Conservation (phyloP, 35 echinoderm and acorn worm species). For the Amphiura filiformis region DNA sequence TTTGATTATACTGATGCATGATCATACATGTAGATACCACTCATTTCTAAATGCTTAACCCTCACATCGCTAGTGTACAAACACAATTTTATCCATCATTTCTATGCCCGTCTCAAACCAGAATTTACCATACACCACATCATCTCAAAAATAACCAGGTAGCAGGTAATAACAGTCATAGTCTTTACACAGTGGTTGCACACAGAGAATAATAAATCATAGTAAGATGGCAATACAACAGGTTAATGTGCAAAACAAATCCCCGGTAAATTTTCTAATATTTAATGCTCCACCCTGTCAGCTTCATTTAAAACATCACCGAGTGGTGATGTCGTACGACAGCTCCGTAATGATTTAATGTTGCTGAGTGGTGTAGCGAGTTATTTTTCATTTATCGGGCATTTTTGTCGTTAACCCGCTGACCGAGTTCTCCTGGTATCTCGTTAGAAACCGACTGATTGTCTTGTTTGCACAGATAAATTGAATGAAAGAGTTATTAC, state of each 20-base stretch:
- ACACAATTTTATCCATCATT: no score
- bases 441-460: conserved; percentile 6
- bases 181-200: no score
- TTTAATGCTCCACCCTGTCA: not conserved
- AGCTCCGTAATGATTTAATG: conserved; percentile 8
- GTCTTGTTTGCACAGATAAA: conserved; percentile 9
- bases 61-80: not conserved
- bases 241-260: not conserved
- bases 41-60: not conserved
- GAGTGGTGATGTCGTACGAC: not conserved
- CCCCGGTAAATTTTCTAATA: not conserved
- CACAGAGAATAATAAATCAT: no score
- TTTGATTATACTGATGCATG: conserved; percentile 9
- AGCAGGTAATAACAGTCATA: no score
- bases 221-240: no score
- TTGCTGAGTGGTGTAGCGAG: conserved; percentile 5
- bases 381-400: conserved; percentile 15
- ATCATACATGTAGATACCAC: conserved; percentile 1
- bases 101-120: no score
- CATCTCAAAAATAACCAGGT: no score
- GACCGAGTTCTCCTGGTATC: conserved; percentile 10
- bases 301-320: not conserved
- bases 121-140: no score
- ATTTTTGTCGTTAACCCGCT: conserved; percentile 11
- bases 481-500: conserved; percentile 13